Conservation (phyloP, 2,888 invertebrate genomes). For the Idaea biselata region DNA sequence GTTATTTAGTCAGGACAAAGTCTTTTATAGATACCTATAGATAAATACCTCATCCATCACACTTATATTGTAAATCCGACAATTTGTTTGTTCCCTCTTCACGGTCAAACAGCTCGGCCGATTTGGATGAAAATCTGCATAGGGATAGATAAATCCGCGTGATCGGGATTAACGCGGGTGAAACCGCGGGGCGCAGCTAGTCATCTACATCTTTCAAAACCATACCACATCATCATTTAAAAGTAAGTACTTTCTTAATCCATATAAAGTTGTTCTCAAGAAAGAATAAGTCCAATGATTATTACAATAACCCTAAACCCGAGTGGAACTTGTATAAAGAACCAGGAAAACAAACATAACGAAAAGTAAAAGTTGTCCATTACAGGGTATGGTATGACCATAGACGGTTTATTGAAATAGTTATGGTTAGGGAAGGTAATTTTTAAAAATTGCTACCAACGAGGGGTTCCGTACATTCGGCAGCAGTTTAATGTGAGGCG, state of each 20-base stretch:
- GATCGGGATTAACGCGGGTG: too few relatives aligned
- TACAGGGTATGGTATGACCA: constrained; percentile 59
- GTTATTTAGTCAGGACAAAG: too few relatives aligned
- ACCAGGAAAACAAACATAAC: constrained; percentile 60
- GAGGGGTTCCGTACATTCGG: constrained; percentile 61
- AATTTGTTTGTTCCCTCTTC: too few relatives aligned
- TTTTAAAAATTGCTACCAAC: constrained; percentile 71
- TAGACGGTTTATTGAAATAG: constrained; percentile 76
- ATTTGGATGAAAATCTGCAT: too few relatives aligned
- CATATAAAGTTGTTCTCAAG: constrained; percentile 34
- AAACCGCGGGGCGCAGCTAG: too few relatives aligned
- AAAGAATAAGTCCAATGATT: constrained; percentile 48
- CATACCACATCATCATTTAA: not conserved
- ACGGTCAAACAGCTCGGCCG: too few relatives aligned
- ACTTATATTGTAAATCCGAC: too few relatives aligned
- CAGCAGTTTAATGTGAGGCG: constrained; percentile 67
- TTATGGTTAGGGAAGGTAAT: constrained; percentile 65
- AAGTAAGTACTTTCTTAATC: not conserved
- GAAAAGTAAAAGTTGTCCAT: constrained; percentile 71
- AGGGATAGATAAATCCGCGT: too few relatives aligned
- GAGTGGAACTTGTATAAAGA: constrained; percentile 47
- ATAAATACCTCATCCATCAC: too few relatives aligned
- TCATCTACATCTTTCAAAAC: not conserved
- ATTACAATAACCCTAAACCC: constrained; percentile 48
- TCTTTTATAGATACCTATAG: too few relatives aligned